Base-by-base conservation (phyloP, 92 coral and sea anemone genomes). In the Phenganax subtilis region DNA sequence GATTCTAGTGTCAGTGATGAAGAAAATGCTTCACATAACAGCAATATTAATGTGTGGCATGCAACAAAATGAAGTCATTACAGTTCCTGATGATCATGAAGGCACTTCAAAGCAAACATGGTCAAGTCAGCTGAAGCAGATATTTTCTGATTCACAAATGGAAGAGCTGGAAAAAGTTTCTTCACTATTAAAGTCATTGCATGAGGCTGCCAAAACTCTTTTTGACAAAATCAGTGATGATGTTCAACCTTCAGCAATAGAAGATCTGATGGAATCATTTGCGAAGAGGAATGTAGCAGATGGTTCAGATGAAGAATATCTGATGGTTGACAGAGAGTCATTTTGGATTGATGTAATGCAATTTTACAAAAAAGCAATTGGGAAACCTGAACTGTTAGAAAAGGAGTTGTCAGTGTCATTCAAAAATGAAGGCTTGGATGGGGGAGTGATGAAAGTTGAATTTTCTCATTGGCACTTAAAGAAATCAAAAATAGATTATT, bases 341-440 rank as follows among this genome's bases (percentile, higher is more conserved):
- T 60, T 88, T 25, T 88, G 90, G 90, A 74, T 80, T 60, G 85
- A 85, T 9, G 84, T 85, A 14, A 82, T 88, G 12, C 62, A 68
- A 44, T 85, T 88, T 52, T 80, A 84, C 54, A 87, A 87, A 82
- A 86, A 86, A 80, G 74, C 77, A 68, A 61, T 88, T n/a, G 69
- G 71, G 17, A 60, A 85, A 77, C 72, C 76, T 8, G 72, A 85
- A 74, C 66, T 66, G 57, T 74, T 88, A 15, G 60, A 81, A 84
- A 75, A 72, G 25, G 77, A 71, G 71, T 84, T 86, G 75, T 71
- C 79, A 54, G 84, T 89, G 57, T 78, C 57, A 69, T 89, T 86
- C 58, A 85, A 86, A 51, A 82, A 77, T 57, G 88, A 89, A 51
- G 92, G 92, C 17, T 81, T 89, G 51, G 92, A 86, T 80, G 89